Evolutionary conservation across 2,113 vertebrate species (phyloP), one percentile per base, ranked within the genome.

Genomic region (Calyptomena viridis): DNA sequence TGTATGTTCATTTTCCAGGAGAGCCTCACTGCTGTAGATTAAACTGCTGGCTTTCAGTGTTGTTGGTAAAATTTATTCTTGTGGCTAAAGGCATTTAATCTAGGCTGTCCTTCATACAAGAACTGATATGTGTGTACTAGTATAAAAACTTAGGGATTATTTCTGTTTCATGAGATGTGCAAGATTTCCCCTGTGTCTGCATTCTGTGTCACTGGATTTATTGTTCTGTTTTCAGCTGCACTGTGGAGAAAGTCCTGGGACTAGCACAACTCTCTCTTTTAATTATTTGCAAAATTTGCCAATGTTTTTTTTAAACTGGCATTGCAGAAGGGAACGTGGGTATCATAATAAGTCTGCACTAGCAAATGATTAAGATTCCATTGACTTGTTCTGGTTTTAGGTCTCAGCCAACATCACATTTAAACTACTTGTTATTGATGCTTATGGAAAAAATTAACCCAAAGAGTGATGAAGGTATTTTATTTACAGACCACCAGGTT

Each of bases 21-120:
- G 31, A 59, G 24, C 20, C 11, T 74, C 85, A 12, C 37, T 73
- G 67, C 40, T 80, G 9, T 58, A 39, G 74, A 69, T 85, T 46
- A 76, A 93, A 87, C 52, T 56, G 12, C 73, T 75, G 62, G 33
- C 35, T 91, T 87, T 71, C 60, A 42, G 21, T 72, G 46, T 37
- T 84, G 50, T 37, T 74, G 81, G 47, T 81, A 67, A 89, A 84
- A 94, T 77, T 77, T 90, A 84, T 80, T 86, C 28, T 53, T 90
- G 6, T 7, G 15, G n/a, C 59, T 90, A 11, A 71, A 63, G 52
- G 56, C 44, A 8, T 93, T 93, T 93, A 59, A 87, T 91, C 60
- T 87, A 56, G 33, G 22, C 63, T 94, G 84, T 91, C 77, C 69
- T 94, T 94, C 66, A 15, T 52, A 16, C 30, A 69, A 72, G 63